Evolutionary conservation across 2,888 invertebrate genomes (phyloP), one percentile per base, ranked within the genome.

Genomic region (Coremacera marginata): DNA sequence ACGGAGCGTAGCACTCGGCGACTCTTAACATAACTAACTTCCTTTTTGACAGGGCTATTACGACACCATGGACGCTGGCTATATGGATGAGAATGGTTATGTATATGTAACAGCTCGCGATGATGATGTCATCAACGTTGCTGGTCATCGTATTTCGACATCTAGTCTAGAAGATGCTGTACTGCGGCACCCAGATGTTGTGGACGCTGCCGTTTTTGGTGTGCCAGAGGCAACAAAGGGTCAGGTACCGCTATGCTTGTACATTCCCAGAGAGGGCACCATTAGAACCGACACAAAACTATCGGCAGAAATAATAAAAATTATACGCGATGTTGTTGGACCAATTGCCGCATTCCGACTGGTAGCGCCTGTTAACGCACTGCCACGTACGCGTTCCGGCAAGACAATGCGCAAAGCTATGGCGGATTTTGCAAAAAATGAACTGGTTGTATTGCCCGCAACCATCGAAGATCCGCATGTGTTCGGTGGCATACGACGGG

Each of bases 61-160:
- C 86, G 97, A 98, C 86, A 98, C 98, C 0, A 97, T 97, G 95
- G 98, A 98, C 87, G 96, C 96, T 0, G 98, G 98, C 0, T 96
- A 94, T 88, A 92, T 93, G 76, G 96, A 96, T 85, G 92, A 94
- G 74, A 93, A 94, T 81, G 96, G 96, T 0, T 95, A 95, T 75
- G 92, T 98, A 2, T 96, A 94, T 89, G 96, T 98, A 16, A 95
- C 96, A 71, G 95, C 97, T 0, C 91, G 98, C 49, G 96, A 96
- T 78, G 98, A 98, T 90, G 98, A 98, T 89, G 95, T 90, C 22
- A 98, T 98, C 84, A 98, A 98, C 88, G 98, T 98, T 0, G 96
- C 98, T 0, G 98, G 98, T 0, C 98, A 98, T 88, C 91, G 98
- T 72, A 91, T 98, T 60, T 96, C 97, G 0, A 96, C 97, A 0